Percentiles rank a stretch among this genome's conserved stretches.
phyloP scores from a whole-genome alignment of 2,888 invertebrate genomes.

The Norana najaformis region DNA sequence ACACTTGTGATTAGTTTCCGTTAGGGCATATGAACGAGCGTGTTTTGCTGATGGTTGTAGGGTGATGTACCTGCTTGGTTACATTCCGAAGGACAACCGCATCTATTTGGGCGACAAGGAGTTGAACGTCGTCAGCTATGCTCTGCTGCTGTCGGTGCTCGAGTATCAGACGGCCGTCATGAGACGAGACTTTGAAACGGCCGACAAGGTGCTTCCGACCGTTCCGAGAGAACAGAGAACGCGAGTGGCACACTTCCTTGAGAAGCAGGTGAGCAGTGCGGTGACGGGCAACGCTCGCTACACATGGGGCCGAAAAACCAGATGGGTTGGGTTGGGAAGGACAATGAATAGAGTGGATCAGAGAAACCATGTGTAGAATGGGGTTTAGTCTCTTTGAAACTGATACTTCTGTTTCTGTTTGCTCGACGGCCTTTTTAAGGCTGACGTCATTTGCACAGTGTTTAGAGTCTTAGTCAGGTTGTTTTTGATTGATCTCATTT shows the following conservation, averaged over 20 bases:
- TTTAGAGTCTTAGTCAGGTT: too few relatives aligned
- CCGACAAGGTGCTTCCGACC: slow-evolving; percentile 85
- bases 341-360: too few relatives aligned
- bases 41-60: slow-evolving; percentile 61
- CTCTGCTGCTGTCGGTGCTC: slow-evolving; percentile 82
- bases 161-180: slow-evolving; percentile 99
- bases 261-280: slow-evolving; percentile 78
- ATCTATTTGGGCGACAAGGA: slow-evolving; percentile 97
- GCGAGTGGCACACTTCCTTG: slow-evolving; percentile 95
- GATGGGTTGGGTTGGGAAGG: not conserved
- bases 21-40: not conserved
- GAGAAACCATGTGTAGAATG: too few relatives aligned
- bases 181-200: slow-evolving; percentile 92
- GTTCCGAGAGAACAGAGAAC: slow-evolving; percentile 95
- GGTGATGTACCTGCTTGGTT: slow-evolving; percentile 94
- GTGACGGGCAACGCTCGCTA: not conserved
- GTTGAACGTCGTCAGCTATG: slow-evolving; percentile 81
- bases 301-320: not conserved
- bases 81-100: slow-evolving; percentile 91
- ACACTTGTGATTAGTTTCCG: too few relatives aligned
- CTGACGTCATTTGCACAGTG: too few relatives aligned
- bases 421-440: too few relatives aligned
- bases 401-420: too few relatives aligned
- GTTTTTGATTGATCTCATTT: too few relatives aligned
- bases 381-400: too few relatives aligned